Conservation (phyloP, 1,140 invertebrate genomes). For the Listronotus oregonensis region DNA sequence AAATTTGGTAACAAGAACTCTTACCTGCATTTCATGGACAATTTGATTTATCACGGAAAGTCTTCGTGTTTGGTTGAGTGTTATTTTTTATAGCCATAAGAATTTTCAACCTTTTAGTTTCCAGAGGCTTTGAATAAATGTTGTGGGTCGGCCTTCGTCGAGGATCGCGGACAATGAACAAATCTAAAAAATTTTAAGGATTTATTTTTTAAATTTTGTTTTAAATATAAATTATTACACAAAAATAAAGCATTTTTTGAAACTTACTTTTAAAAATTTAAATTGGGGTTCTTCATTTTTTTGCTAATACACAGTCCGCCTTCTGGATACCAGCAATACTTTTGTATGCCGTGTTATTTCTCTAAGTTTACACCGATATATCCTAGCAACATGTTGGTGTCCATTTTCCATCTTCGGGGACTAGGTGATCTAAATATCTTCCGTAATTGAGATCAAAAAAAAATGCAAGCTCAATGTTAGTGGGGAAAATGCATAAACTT, state of each 20-base stretch:
- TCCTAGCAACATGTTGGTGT: slow-evolving; percentile 68
- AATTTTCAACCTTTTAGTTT: slow-evolving; percentile 68
- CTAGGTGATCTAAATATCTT: slow-evolving; percentile 78
- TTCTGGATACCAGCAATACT: slow-evolving; percentile 82
- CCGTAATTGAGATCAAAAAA: slow-evolving; percentile 71
- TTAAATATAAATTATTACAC: no score
- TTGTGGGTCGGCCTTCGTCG: slow-evolving; percentile 78
- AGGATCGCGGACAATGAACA: slow-evolving; percentile 78
- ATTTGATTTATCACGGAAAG: slow-evolving; percentile 56
- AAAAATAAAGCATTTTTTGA: no score
- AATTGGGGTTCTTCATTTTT: slow-evolving; percentile 59
- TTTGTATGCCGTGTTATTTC: slow-evolving; percentile 75
- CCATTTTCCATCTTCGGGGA: slow-evolving; percentile 72
- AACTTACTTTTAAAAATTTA: slow-evolving; percentile 44
- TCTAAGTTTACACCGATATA: slow-evolving; percentile 73
- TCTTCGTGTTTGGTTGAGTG: slow-evolving; percentile 58
- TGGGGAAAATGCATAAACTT: not conserved
- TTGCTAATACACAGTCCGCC: slow-evolving; percentile 77
- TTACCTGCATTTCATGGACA: slow-evolving; percentile 59
- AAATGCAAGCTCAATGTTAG: no score
- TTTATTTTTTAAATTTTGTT: no score
- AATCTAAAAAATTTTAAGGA: slow-evolving; percentile 66
- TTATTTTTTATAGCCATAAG: slow-evolving; percentile 59
- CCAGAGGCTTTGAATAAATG: slow-evolving; percentile 77
- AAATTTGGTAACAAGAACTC: no score